Conservation (phyloP, 2,113 vertebrate species). For the Halichoeres trimaculatus region DNA sequence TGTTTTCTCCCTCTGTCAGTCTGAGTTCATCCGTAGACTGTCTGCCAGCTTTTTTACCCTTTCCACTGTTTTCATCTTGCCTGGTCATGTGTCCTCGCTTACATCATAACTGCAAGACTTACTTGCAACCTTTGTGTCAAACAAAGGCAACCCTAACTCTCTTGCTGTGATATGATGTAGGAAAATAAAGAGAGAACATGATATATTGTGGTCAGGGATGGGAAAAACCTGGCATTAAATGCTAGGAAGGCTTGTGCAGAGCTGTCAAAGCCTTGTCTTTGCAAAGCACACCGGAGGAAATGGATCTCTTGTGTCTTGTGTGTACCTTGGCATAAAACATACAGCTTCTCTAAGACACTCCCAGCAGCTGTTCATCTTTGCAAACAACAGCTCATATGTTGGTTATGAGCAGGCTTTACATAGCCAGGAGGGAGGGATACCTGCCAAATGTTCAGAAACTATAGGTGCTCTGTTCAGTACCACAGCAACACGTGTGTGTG, state of each 20-base stretch:
- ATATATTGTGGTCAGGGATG: too few species aligned
- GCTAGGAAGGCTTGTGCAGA: neutral
- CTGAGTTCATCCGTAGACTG: too few species aligned
- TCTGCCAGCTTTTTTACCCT: too few species aligned
- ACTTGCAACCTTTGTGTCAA: too few species aligned
- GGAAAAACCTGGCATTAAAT: too few species aligned
- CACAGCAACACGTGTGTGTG: neutral
- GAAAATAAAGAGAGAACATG: too few species aligned
- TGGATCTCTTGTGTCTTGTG: neutral
- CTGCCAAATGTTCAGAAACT: conserved; percentile 21
- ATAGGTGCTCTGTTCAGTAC: conserved; percentile 14
- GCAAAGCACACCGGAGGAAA: neutral
- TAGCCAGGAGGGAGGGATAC: neutral
- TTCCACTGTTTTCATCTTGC: too few species aligned
- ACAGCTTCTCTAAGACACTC: conserved; percentile 38
- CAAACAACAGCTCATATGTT: conserved; percentile 44
- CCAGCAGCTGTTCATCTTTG: conserved; percentile 47
- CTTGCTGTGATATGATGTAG: too few species aligned
- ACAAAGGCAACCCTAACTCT: too few species aligned
- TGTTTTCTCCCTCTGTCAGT: too few species aligned
- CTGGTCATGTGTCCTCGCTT: too few species aligned
- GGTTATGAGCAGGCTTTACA: conserved; percentile 2
- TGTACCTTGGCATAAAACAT: conserved; percentile 31
- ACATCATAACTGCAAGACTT: too few species aligned
- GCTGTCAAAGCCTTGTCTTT: neutral